Conservation (phyloP, 2,888 invertebrate species). For the Platerodrilus igneus region DNA sequence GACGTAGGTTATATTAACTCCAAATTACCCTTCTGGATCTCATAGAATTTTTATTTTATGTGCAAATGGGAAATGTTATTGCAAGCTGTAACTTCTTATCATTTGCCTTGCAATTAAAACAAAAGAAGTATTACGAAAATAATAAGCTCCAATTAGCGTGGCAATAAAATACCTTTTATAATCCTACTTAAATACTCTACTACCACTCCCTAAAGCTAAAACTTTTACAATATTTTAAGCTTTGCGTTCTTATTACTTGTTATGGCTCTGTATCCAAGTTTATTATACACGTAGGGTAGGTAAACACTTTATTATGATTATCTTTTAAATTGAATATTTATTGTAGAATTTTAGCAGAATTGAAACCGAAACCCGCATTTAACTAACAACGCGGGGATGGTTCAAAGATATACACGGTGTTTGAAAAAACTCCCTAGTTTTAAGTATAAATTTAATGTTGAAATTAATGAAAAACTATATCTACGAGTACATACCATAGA, state of each 20-base stretch:
- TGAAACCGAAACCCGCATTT: too few species aligned
- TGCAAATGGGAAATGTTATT: conserved; percentile 17
- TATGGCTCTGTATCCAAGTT: too few species aligned
- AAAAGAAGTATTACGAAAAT: conserved; percentile 30
- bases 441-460: too few species aligned
- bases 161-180: conserved; percentile 21
- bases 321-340: too few species aligned
- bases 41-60: conserved; percentile 35
- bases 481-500: too few species aligned
- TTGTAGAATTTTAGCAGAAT: too few species aligned
- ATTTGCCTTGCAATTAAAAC: conserved; percentile 25
- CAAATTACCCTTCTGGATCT: conserved; percentile 38
- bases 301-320: too few species aligned
- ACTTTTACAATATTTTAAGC: conserved; percentile 30
- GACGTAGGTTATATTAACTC: conserved; percentile 38
- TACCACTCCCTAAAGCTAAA: conserved; percentile 17
- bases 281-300: too few species aligned
- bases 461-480: too few species aligned
- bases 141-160: conserved; percentile 34
- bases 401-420: too few species aligned
- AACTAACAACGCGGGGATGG: too few species aligned
- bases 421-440: too few species aligned
- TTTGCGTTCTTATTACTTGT: conserved; percentile 28
- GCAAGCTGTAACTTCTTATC: conserved; percentile 12
- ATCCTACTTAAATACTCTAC: conserved; percentile 27